Percentiles rank a stretch among this genome's conserved stretches.
These are phyloP conservation scores for Capreolus pygargus DNA, from an alignment of 2,113 vertebrate species.

Conservation along the genomic window DNA sequence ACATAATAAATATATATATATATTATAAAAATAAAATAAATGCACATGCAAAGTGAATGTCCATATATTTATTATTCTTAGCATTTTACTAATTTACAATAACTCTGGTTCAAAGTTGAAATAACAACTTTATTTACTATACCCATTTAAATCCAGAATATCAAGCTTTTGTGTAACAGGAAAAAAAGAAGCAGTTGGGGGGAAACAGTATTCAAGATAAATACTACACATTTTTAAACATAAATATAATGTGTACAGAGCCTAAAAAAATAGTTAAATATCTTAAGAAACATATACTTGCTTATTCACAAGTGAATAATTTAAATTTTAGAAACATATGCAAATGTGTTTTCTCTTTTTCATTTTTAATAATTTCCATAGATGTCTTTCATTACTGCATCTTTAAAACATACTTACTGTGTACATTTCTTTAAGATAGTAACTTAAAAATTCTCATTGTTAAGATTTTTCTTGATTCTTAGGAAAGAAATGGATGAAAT, in stretches of 20 bases:
- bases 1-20: too few relatives aligned
- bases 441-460: neutral
- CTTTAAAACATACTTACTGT: neutral
- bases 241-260: neutral
- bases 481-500: neutral
- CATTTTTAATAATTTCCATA: neutral
- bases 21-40: too few relatives aligned
- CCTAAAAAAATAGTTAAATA: neutral
- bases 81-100: neutral
- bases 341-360: neutral
- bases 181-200: neutral
- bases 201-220: neutral
- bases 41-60: neutral
- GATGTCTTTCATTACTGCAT: neutral
- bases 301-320: neutral
- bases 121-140: neutral
- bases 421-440: neutral
- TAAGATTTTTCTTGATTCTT: neutral
- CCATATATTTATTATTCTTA: neutral
- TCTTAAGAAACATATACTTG: neutral
- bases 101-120: neutral
- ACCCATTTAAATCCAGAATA: neutral
- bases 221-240: neutral
- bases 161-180: neutral
- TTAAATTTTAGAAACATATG: neutral